A percentile compares a stretch with the other conserved stretches of the same genome.
phyloP scores from a whole-genome alignment of 1,140 invertebrate species.

The Bilobella aurantiaca region DNA sequence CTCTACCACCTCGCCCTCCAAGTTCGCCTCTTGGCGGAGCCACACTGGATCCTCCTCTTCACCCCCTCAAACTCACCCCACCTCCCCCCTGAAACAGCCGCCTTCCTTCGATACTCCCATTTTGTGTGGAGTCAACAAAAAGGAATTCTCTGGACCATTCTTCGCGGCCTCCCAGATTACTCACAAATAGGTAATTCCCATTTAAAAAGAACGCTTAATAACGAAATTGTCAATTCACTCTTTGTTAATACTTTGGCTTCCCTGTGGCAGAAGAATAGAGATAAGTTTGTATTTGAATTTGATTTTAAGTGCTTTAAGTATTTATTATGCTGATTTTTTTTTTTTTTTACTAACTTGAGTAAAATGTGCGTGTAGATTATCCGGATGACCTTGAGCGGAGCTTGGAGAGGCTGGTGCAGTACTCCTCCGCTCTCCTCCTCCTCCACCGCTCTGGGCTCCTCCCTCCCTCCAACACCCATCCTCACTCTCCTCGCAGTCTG shows the following conservation, averaged over 20 bases:
- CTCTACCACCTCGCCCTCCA: slow-evolving; percentile 7
- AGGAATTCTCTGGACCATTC: slow-evolving; percentile 19
- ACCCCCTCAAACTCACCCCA: slow-evolving; percentile 13
- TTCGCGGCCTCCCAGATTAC: slow-evolving; percentile 20
- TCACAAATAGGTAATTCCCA: too few relatives aligned
- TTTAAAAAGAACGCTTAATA: too few relatives aligned
- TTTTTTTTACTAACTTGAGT: too few relatives aligned
- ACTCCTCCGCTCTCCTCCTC: slow-evolving; percentile 28
- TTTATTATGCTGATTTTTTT: background rate
- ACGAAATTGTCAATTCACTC: too few relatives aligned
- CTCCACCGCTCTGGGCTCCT: slow-evolving; percentile 28
- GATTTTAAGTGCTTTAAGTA: background rate
- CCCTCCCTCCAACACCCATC: slow-evolving; percentile 11
- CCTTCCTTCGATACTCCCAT: slow-evolving; percentile 30
- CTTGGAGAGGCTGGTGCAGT: slow-evolving; percentile 30
- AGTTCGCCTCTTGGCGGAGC: slow-evolving; percentile 16
- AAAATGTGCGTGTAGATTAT: too few relatives aligned
- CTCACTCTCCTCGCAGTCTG: background rate
- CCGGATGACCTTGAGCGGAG: slow-evolving; percentile 16
- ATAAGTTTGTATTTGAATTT: background rate
- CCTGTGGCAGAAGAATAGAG: slow-evolving; percentile 23
- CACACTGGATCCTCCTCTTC: slow-evolving; percentile 27
- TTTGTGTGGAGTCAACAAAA: slow-evolving; percentile 26
- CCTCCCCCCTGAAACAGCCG: slow-evolving; percentile 24
- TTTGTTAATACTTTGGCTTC: slow-evolving; percentile 15